Percentiles rank a stretch among this genome's conserved stretches.
Evolutionary conservation across 2,888 invertebrate species (phyloP).

Genomic region (Cantharis rufa): DNA sequence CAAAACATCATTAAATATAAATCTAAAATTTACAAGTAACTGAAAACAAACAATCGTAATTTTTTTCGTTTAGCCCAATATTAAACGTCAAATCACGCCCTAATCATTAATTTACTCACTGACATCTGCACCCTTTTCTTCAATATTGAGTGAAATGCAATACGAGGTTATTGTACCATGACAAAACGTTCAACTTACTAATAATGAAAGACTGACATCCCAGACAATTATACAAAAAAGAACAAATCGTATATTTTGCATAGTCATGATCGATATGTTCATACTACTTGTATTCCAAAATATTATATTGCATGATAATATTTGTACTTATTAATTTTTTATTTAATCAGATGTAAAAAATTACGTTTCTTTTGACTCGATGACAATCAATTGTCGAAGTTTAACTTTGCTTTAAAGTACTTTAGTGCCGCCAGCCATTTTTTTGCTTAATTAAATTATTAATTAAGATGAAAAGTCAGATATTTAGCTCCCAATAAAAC

Average conservation of each 20-base stretch:
- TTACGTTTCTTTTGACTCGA: too few relatives aligned
- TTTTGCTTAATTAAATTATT: too few relatives aligned
- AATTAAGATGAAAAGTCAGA: too few relatives aligned
- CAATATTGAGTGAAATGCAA: constrained; percentile 28
- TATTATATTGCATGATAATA: neutral
- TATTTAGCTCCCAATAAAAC: too few relatives aligned
- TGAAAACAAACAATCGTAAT: neutral
- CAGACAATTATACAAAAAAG: neutral
- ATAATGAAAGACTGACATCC: constrained; percentile 19
- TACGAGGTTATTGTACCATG: constrained; percentile 27
- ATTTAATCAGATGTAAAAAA: neutral
- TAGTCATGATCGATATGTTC: neutral
- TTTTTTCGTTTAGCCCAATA: constrained; percentile 1
- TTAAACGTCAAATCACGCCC: constrained; percentile 24
- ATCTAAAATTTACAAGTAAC: neutral
- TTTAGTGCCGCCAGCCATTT: too few relatives aligned
- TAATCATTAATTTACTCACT: constrained; percentile 28
- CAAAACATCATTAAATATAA: neutral
- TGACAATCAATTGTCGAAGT: too few relatives aligned
- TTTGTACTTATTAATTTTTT: neutral
- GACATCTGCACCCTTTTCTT: constrained; percentile 25
- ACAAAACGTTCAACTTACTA: constrained; percentile 21
- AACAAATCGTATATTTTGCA: neutral
- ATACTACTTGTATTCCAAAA: neutral
- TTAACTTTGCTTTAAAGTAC: too few relatives aligned